Evolutionary conservation across 2,797 vertebrate genomes (phyloP).

Genomic region (Melopsittacus undulatus): DNA sequence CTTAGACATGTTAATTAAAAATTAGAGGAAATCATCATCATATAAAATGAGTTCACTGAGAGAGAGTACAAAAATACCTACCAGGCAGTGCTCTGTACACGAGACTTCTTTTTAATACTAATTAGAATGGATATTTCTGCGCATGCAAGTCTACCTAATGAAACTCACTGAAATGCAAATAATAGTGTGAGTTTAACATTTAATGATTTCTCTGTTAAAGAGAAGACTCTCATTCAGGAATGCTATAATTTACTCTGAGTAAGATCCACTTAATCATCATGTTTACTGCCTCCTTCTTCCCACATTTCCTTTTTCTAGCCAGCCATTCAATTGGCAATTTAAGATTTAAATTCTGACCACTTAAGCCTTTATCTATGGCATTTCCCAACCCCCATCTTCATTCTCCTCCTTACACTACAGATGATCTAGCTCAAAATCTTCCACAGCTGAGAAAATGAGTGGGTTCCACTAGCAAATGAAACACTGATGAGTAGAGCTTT

Average conservation of each 20-base stretch:
- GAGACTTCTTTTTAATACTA: constrained; percentile 52
- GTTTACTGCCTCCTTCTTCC: constrained; percentile 52
- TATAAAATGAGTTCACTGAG: constrained; percentile 56
- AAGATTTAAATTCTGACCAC: constrained; percentile 52
- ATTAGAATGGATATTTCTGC: constrained; percentile 68
- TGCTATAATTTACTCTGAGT: constrained; percentile 62
- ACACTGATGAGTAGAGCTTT: not conserved
- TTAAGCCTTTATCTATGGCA: constrained; percentile 32
- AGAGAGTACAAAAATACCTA: constrained; percentile 64
- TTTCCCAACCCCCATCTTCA: not conserved
- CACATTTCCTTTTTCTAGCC: constrained; percentile 21
- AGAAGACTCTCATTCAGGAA: constrained; percentile 54
- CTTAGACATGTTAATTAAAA: constrained; percentile 71
- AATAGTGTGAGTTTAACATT: constrained; percentile 62
- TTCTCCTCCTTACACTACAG: not conserved
- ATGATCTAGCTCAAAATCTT: not conserved
- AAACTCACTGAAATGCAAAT: constrained; percentile 61
- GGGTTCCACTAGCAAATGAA: rapidly evolving
- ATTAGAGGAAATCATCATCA: constrained; percentile 70
- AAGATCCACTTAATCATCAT: constrained; percentile 61
- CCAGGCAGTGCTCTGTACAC: constrained; percentile 45
- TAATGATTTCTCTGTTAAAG: constrained; percentile 63
- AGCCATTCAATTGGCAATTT: constrained; percentile 40
- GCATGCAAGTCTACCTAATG: constrained; percentile 45
- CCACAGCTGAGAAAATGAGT: not conserved